A percentile compares a stretch with the other conserved stretches of the same genome.
These are phyloP conservation scores for Haliclona indistincta DNA, from an alignment of 37 sponge, comb jelly and placozoan species.

Conservation along the genomic window DNA sequence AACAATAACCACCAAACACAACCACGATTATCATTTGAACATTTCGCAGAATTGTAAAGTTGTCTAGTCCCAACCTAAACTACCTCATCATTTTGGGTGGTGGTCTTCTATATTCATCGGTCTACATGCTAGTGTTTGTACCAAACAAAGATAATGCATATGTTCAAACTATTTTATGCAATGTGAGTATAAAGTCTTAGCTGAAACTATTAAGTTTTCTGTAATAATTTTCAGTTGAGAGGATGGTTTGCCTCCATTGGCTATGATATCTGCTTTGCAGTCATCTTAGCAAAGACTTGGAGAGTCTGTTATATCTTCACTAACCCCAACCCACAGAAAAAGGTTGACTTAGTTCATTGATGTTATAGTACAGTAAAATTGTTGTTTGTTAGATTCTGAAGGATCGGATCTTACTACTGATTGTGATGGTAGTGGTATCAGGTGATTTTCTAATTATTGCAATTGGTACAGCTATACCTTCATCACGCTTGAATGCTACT, in stretches of 20 bases:
- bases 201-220: background rate
- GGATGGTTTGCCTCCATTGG: slow-evolving; percentile 15
- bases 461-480: too few relatives aligned
- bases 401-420: too few relatives aligned
- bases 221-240: slow-evolving; percentile 10
- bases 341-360: too few relatives aligned
- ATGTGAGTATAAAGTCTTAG: slow-evolving; percentile 5
- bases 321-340: slow-evolving; percentile 28
- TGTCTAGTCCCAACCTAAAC: slow-evolving; percentile 19
- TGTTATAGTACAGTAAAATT: too few relatives aligned
- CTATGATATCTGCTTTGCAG: slow-evolving; percentile 35
- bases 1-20: background rate
- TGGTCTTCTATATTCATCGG: background rate
- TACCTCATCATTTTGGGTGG: slow-evolving; percentile 4
- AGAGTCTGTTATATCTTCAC: slow-evolving; percentile 54
- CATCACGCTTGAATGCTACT: too few relatives aligned
- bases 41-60: slow-evolving; percentile 16
- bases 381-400: too few relatives aligned
- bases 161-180: slow-evolving; percentile 12
- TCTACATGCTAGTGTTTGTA: too few relatives aligned
- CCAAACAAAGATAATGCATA: too few relatives aligned
- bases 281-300: slow-evolving; percentile 39
- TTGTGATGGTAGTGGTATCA: too few relatives aligned
- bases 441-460: too few relatives aligned
- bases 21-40: background rate